A percentile compares a stretch with the other conserved stretches of the same genome.
phyloP scores from a whole-genome alignment of 1,140 invertebrate species.

The Leptestheria dahalacensis region DNA sequence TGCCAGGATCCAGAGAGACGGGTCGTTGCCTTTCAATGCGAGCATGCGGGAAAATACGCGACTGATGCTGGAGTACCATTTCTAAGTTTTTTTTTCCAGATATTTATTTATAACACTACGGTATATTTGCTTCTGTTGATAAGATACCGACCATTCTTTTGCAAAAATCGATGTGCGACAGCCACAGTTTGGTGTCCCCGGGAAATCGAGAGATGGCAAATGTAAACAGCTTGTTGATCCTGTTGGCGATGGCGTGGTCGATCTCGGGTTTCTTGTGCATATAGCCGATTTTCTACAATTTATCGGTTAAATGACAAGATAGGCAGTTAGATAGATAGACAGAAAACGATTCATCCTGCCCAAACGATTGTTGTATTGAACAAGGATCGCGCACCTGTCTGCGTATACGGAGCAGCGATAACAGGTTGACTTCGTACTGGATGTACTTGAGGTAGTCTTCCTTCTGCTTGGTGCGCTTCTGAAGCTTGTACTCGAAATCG shows the following conservation, averaged over 20 bases:
- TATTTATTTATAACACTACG: slow-evolving; percentile 5
- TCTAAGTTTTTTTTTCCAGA: slow-evolving; percentile 21
- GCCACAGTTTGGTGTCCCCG: slow-evolving; percentile 50
- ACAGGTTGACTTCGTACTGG: slow-evolving; percentile 48
- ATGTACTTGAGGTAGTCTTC: slow-evolving; percentile 56
- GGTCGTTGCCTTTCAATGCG: slow-evolving; percentile 50
- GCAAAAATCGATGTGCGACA: slow-evolving; percentile 54
- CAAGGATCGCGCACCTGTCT: slow-evolving; percentile 23
- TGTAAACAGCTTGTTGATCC: slow-evolving; percentile 47
- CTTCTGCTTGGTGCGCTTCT: slow-evolving; percentile 45
- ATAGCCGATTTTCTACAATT: slow-evolving; percentile 39
- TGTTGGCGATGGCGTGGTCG: slow-evolving; percentile 43
- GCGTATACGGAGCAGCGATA: slow-evolving; percentile 41
- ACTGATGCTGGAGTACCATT: slow-evolving; percentile 28
- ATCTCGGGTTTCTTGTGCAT: slow-evolving; percentile 44
- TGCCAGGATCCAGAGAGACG: slow-evolving; percentile 53
- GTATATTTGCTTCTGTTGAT: slow-evolving; percentile 2
- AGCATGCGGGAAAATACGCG: slow-evolving; percentile 38
- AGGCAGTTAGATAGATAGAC: slow-evolving; percentile 12
- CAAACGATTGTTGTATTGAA: background rate
- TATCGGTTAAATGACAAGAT: no score
- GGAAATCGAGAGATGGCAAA: slow-evolving; percentile 42
- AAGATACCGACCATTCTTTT: slow-evolving; percentile 36
- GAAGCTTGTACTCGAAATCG: slow-evolving; percentile 53
- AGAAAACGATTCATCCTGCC: background rate